A percentile compares a stretch with the other conserved stretches of the same genome.
Evolutionary conservation across 2,888 invertebrate genomes (phyloP).

Genomic region (Drosophila siamana): DNA sequence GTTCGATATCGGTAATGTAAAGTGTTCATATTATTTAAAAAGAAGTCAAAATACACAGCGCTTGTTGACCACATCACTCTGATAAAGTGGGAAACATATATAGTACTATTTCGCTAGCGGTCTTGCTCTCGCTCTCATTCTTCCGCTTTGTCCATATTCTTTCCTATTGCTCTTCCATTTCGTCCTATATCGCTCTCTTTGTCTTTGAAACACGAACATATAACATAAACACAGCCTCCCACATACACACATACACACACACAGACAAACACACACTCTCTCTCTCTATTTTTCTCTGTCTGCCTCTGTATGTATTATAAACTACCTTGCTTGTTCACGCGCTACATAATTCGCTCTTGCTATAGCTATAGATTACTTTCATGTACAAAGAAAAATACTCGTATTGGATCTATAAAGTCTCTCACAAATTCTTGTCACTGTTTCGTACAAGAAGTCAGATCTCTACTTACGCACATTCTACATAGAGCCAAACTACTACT

Average conservation of each 20-base stretch:
- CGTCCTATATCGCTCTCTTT: constrained; percentile 5
- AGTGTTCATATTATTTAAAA: constrained; percentile 44
- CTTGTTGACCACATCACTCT: constrained; percentile 27
- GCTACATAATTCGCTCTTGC: constrained; percentile 41
- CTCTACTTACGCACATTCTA: constrained; percentile 31
- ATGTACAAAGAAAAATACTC: constrained; percentile 45
- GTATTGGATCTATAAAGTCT: constrained; percentile 36
- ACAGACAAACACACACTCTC: background rate
- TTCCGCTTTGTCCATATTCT: background rate
- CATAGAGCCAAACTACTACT: constrained; percentile 28
- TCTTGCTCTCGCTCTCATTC: constrained; percentile 14
- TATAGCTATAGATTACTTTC: constrained; percentile 30
- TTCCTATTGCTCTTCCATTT: background rate
- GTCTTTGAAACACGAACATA: background rate
- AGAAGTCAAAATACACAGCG: constrained; percentile 16
- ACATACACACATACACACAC: background rate
- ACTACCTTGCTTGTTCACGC: constrained; percentile 47
- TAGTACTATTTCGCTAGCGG: constrained; percentile 6
- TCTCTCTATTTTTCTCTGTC: background rate
- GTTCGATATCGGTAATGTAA: constrained; percentile 47
- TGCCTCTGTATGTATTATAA: constrained; percentile 48
- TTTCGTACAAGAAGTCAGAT: constrained; percentile 17
- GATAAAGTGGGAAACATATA: constrained; percentile 8
- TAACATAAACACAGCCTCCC: too few relatives aligned
- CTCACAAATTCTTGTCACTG: constrained; percentile 21